Conservation (phyloP, 2,888 invertebrate genomes). For the Cheilosia pagana region DNA sequence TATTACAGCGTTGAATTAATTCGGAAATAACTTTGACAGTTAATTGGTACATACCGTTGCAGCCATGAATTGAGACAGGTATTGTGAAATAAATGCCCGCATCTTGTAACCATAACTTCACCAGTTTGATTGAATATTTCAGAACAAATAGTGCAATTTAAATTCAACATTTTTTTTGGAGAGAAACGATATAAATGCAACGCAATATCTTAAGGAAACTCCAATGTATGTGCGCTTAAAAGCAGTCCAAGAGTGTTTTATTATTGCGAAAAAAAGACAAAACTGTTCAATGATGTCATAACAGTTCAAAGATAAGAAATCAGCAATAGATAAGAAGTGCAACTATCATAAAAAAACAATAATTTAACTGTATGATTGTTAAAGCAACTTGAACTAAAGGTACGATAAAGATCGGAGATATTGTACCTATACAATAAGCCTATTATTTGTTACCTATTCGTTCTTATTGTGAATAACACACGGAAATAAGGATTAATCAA, state of each 20-base stretch:
- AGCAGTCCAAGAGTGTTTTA: no score
- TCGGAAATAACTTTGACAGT: not conserved
- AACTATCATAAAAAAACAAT: not conserved
- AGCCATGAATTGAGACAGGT: not conserved
- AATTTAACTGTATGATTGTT: no score
- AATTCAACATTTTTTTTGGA: not conserved
- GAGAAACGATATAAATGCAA: not conserved
- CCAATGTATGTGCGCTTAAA: no score
- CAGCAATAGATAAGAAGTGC: not conserved
- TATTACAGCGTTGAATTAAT: no score
- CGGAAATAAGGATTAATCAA: no score
- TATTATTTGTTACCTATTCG: no score
- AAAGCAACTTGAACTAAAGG: no score
- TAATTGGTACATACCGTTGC: not conserved
- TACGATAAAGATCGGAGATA: no score
- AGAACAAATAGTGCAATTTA: conserved; percentile 6
- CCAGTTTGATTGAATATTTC: not conserved
- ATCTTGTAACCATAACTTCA: not conserved
- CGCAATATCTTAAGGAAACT: no score
- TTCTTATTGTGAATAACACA: no score
- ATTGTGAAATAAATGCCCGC: conserved; percentile 5
- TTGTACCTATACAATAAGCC: no score
- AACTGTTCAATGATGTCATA: not conserved
- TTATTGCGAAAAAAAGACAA: no score
- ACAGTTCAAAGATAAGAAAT: not conserved